phyloP scores from a whole-genome alignment of 2,888 invertebrate genomes.

The Amphipoea lucens region DNA sequence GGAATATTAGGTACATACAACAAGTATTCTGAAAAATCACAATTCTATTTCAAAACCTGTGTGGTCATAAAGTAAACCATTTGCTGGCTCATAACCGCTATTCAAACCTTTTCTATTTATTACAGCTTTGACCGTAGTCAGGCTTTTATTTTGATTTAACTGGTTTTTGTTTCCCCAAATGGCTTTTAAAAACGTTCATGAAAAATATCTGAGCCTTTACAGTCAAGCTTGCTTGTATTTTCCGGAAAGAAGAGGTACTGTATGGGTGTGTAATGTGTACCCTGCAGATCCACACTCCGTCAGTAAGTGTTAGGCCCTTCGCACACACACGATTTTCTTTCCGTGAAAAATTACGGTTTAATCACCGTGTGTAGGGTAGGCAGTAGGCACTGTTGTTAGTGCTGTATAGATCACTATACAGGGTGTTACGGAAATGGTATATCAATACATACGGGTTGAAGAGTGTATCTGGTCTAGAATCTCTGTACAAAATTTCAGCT shows the following conservation, averaged over 20 bases:
- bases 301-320: neutral
- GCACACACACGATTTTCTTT: neutral
- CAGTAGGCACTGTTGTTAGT: neutral
- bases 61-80: neutral
- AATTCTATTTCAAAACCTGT: neutral
- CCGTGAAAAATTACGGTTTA: neutral
- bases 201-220: slow-evolving; percentile 17
- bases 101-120: slow-evolving; percentile 11
- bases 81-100: neutral
- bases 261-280: no score
- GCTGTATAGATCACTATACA: neutral
- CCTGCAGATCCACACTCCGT: neutral
- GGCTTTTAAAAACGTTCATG: slow-evolving; percentile 32
- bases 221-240: neutral
- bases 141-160: slow-evolving; percentile 16
- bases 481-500: no score
- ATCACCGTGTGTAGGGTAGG: no score
- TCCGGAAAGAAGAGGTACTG: neutral
- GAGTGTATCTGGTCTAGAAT: no score
- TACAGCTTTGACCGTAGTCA: slow-evolving; percentile 16
- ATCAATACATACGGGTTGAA: no score
- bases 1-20: neutral
- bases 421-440: no score
- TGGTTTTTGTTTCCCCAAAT: slow-evolving; percentile 27
- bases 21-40: neutral